Percentiles rank a stretch among this genome's conserved stretches.
Evolutionary conservation across 1,140 invertebrate genomes (phyloP).

Genomic region (Drosophila fuyamai): DNA sequence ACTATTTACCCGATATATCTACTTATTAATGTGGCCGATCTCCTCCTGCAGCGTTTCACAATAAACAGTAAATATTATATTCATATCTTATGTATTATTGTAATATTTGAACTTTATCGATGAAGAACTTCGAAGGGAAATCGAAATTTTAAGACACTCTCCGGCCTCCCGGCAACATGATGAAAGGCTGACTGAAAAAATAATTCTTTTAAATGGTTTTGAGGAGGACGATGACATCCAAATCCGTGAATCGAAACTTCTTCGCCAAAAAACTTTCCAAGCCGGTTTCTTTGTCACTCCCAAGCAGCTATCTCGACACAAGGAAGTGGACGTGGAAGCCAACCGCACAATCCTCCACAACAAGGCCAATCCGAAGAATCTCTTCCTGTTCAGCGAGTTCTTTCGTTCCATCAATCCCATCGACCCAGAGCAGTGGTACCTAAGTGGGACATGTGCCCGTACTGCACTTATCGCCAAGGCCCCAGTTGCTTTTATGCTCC

Average conservation of each 20-base stretch:
- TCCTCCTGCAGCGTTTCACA: constrained; percentile 16
- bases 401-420: constrained; percentile 38
- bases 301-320: background rate
- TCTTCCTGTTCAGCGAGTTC: constrained; percentile 31
- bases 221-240: constrained; percentile 21
- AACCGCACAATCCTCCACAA: constrained; percentile 26
- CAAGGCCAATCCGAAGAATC: constrained; percentile 35
- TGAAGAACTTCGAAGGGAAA: constrained; percentile 32
- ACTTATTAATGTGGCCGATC: constrained; percentile 37
- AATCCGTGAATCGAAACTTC: background rate
- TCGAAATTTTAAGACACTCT: background rate
- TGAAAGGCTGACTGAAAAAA: background rate
- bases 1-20: constrained; percentile 42
- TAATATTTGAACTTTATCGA: too few relatives aligned
- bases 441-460: background rate
- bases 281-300: constrained; percentile 5
- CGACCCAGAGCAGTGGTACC: constrained; percentile 23
- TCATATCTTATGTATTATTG: too few relatives aligned
- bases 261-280: background rate
- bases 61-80: constrained; percentile 40
- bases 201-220: background rate
- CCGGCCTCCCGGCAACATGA: background rate
- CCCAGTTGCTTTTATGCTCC: constrained; percentile 28
- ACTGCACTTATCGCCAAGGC: background rate
- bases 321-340: constrained; percentile 2